Evolutionary conservation across 1,140 invertebrate genomes (phyloP).

Genomic region (Mactra quadrangularis): DNA sequence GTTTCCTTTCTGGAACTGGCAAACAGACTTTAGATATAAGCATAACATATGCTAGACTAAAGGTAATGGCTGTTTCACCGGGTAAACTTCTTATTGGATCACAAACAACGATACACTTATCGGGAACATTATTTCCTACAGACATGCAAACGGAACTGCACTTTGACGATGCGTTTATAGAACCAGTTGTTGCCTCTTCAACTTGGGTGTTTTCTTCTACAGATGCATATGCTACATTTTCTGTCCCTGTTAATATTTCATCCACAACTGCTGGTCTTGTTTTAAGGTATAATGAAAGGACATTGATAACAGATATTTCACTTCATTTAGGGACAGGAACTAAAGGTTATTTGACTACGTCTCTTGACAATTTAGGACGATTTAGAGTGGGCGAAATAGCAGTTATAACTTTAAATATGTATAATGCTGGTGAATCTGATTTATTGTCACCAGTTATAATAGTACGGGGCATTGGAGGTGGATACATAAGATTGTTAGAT

Average conservation of each 20-base stretch:
- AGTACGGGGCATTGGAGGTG: background rate
- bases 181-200: background rate
- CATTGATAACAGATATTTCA: background rate
- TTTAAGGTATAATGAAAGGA: too few relatives aligned
- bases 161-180: background rate
- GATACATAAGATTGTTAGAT: background rate
- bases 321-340: background rate
- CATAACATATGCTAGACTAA: constrained; percentile 22
- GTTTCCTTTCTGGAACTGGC: background rate
- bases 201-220: constrained; percentile 13
- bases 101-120: background rate
- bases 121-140: constrained; percentile 7
- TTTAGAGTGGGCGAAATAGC: constrained; percentile 8
- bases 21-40: background rate
- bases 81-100: background rate
- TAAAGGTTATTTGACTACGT: background rate
- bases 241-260: background rate
- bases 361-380: background rate
- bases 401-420: background rate
- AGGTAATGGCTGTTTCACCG: constrained; percentile 9
- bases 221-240: constrained; percentile 22
- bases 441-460: background rate
- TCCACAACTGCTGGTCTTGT: too few relatives aligned
- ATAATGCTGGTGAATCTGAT: constrained; percentile 35
- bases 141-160: background rate